Conservation (phyloP, 1,140 invertebrate genomes). For the Cydia strobilella region DNA sequence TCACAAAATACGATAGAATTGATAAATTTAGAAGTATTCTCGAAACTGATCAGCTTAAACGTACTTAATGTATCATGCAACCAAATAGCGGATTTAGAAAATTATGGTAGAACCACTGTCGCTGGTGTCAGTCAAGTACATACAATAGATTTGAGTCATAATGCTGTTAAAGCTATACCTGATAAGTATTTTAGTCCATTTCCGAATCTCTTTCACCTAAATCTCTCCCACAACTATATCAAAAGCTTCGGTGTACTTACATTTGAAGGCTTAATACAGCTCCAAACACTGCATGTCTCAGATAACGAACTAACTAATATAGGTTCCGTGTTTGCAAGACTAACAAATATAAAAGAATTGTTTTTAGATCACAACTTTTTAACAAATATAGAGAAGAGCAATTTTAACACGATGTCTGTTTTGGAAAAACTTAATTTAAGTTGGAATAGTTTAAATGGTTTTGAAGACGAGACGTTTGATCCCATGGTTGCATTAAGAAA, state of each 20-base stretch:
- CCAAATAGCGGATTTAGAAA: slow-evolving; percentile 4
- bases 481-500: not conserved
- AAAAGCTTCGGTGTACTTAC: not conserved
- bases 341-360: slow-evolving; percentile 24
- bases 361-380: slow-evolving; percentile 21
- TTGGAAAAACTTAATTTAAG: slow-evolving; percentile 5
- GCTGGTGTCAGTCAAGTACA: not conserved
- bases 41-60: not conserved
- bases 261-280: slow-evolving; percentile 25
- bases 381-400: not conserved
- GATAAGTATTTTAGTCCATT: slow-evolving; percentile 23
- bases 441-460: not conserved
- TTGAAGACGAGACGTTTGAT: not conserved
- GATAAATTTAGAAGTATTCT: slow-evolving; percentile 7
- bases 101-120: not conserved
- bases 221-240: slow-evolving; percentile 5
- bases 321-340: not conserved
- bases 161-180: slow-evolving; percentile 8
- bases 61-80: slow-evolving; percentile 7
- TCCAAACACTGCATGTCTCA: not conserved
- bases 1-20: slow-evolving; percentile 18
- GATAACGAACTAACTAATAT: slow-evolving; percentile 14
- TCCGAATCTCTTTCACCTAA: slow-evolving; percentile 1
- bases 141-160: slow-evolving; percentile 21
- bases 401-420: not conserved